These are phyloP conservation scores for Xyliphius kryptos DNA, from an alignment of 2,113 vertebrate genomes.

Conservation along the genomic window DNA sequence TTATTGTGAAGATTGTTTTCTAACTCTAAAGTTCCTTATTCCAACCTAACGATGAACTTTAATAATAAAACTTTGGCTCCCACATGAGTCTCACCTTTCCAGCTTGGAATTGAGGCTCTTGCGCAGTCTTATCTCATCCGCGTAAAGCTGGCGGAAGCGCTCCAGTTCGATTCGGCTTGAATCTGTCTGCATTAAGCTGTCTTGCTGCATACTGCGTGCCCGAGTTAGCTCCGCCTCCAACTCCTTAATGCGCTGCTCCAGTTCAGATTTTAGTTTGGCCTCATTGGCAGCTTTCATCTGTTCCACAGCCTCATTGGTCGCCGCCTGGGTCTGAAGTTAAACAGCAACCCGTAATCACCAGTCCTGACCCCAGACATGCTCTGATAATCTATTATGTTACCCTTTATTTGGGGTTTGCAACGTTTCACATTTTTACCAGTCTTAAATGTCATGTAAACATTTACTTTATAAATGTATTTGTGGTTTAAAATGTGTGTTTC, in stretches of 20 bases:
- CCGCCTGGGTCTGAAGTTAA: conserved; percentile 74
- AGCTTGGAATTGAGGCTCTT: conserved; percentile 71
- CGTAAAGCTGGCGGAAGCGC: conserved; percentile 73
- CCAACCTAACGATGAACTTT: too few species aligned
- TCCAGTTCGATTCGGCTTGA: conserved; percentile 67
- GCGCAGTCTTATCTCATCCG: conserved; percentile 71
- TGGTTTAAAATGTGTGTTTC: too few species aligned
- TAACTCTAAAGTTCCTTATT: too few species aligned
- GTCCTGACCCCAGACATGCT: not conserved
- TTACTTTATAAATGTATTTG: too few species aligned
- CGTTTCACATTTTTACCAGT: too few species aligned
- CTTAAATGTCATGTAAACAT: too few species aligned
- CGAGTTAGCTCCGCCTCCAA: conserved; percentile 72
- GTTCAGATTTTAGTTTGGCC: conserved; percentile 66
- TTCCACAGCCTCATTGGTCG: conserved; percentile 79
- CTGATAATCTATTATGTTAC: not conserved
- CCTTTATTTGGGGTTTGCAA: too few species aligned
- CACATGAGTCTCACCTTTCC: conserved; percentile 70
- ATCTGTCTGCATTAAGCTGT: conserved; percentile 66
- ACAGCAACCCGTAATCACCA: conserved; percentile 3
- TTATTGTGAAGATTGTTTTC: too few species aligned
- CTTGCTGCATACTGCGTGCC: conserved; percentile 62
- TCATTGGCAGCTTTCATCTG: conserved; percentile 74
- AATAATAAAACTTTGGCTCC: too few species aligned
- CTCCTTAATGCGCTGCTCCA: conserved; percentile 75